A percentile compares a stretch with the other conserved stretches of the same genome.
phyloP scores from a whole-genome alignment of 2,888 invertebrate genomes.

The Kuschelorhynchus macadamiae region DNA sequence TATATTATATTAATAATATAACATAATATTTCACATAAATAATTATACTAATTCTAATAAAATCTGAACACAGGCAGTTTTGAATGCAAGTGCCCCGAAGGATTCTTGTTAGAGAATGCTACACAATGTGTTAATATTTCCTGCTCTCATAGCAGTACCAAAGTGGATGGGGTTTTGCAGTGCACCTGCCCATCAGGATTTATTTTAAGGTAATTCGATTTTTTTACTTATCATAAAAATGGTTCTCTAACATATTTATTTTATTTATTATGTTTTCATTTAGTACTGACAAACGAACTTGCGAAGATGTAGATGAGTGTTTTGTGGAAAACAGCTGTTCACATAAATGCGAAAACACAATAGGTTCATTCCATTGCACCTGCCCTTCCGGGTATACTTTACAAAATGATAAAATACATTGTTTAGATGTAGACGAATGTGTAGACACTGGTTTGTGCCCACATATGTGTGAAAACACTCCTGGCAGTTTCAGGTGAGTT shows the following conservation, averaged over 20 bases:
- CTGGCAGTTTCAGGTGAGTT: constrained; percentile 66
- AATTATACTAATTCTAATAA: no score
- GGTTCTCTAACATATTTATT: constrained; percentile 54
- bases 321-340: constrained; percentile 68
- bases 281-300: constrained; percentile 63
- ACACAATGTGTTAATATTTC: constrained; percentile 64
- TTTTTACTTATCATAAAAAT: constrained; percentile 38
- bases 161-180: constrained; percentile 58
- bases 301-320: constrained; percentile 69
- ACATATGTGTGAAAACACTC: constrained; percentile 71
- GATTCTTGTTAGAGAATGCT: constrained; percentile 52
- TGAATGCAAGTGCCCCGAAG: constrained; percentile 68
- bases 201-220: constrained; percentile 62
- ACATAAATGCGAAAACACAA: constrained; percentile 71
- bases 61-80: constrained; percentile 45
- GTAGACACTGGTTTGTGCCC: constrained; percentile 67
- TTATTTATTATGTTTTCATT: constrained; percentile 13
- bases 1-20: no score
- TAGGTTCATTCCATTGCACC: constrained; percentile 72
- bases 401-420: constrained; percentile 59
- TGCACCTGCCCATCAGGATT: constrained; percentile 68
- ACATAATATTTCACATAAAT: no score
- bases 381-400: constrained; percentile 71
- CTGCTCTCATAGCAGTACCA: constrained; percentile 64
- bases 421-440: constrained; percentile 67